Evolutionary conservation across 1,140 invertebrate species (phyloP).

Genomic region (Aricia agestis): DNA sequence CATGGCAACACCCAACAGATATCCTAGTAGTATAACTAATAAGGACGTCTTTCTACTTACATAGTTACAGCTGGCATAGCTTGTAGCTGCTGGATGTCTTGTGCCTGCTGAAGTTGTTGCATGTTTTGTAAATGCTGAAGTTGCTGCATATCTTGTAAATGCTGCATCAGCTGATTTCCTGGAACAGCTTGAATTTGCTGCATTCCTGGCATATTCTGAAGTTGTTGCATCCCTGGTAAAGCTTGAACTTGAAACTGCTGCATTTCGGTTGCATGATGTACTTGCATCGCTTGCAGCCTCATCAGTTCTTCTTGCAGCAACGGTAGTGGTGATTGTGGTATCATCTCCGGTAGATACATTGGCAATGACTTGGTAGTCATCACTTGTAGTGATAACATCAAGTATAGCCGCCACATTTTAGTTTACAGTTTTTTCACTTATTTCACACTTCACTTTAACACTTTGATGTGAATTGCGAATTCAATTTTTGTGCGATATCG

Average conservation of each 20-base stretch:
- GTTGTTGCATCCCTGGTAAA: background rate
- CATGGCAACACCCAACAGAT: too few relatives aligned
- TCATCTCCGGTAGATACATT: conserved; percentile 11
- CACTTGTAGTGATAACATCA: background rate
- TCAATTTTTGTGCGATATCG: background rate
- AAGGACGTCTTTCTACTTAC: background rate
- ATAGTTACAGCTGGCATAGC: background rate
- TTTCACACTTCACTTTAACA: background rate
- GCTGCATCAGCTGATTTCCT: background rate
- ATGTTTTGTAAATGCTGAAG: background rate
- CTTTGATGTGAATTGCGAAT: background rate
- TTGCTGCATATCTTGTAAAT: background rate
- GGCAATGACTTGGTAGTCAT: background rate
- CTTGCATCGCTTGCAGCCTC: conserved; percentile 34
- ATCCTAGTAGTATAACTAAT: too few relatives aligned
- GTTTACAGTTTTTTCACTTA: background rate
- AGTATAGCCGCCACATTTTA: background rate
- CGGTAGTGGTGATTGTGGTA: conserved; percentile 18
- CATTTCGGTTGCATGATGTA: background rate
- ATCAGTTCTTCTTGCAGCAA: conserved; percentile 36
- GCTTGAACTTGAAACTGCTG: background rate
- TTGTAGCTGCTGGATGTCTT: background rate
- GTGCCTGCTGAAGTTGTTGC: background rate
- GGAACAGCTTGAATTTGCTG: background rate
- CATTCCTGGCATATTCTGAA: background rate